Base-by-base conservation (phyloP, 2,113 vertebrate genomes). In the Neopipo cinnamomea region DNA sequence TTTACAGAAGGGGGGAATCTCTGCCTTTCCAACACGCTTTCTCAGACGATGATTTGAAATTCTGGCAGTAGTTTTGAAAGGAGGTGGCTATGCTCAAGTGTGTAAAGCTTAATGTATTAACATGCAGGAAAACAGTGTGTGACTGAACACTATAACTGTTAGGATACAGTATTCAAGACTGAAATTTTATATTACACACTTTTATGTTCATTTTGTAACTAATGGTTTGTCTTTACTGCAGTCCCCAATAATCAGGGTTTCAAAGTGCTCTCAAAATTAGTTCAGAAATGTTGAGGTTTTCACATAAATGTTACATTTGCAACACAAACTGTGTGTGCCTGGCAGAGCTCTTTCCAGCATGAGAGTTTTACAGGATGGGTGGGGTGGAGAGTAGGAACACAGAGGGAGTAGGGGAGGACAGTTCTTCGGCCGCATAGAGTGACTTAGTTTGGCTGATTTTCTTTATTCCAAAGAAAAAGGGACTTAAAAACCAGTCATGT, bases 291-390 rank as follows among this genome's bases (percentile, higher is more conserved):
- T 10, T 59, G 66, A 70, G 15, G 3, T 55, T 87, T 83, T 50
- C 58, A 42, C 7, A 0, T 14, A 15, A 39, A 37, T 16, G 8
- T 53, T n/a, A 6, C 1, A 25, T 63, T 93, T 74, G 67, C 35
- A 68, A 12, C 28, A 16, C 3, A 46, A 55, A 44, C 39, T 49
- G 6, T 0, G 0, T 0, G 2, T 35, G n/a, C 61, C 44, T 78
- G 49, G 31, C 58, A 46, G 65, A 41, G n/a, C 4, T 63, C 44
- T 79, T n/a, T 31, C 27, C 31, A n/a, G 35, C 0, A 1, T 8
- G 46, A 46, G 25, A 24, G 25, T 52, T 85, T 35, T 65, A 12
- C 0, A 0, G n/a, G 33, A 21, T 24, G 41, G 27, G 10, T 66
- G 24, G 37, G 52, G 20, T 44, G 50, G 66, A 66, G 41, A 35